Base-by-base conservation (phyloP, 2,797 vertebrate species). In the Syngnathus acus region DNA sequence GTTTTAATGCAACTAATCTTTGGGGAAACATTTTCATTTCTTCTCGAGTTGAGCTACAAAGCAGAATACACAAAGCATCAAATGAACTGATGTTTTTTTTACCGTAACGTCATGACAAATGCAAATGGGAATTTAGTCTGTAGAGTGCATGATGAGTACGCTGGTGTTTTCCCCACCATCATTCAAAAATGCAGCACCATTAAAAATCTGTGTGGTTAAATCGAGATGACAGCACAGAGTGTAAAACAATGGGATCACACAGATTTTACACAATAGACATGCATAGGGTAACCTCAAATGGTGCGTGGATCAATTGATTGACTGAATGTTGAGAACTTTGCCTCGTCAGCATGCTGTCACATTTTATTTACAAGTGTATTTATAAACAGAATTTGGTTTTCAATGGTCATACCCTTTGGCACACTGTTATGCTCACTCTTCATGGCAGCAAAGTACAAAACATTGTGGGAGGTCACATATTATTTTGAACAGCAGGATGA, bases 201-300 rank as follows among this genome's bases (percentile, higher is more conserved):
- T 58, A 17, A 58, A 58, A 17, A 38, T 76, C 9, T 62, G 39
- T 72, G 74, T 0, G 64, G 73, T 66, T 83, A 39, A 55, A 50
- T 45, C 9, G 63, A 68, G 66, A 79, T 75, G 72, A 78, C 59
- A 76, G 66, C 14, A 64, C 54, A 21, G 65, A 76, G 72, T 65
- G 69, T 68, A 64, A 73, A 75, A 82, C 76, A 78, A 77, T 72
- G 75, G 60, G 66, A 79, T 80, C 74, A 79, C 53, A 39, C 62
- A 74, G 72, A 82, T 79, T 75, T 68, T 80, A 70, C 47, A n/a
- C 67, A 73, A 65, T 9, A 66, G 66, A 67, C 79, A 81, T 77
- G 72, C 39, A 50, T 23, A 40, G 50, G 70, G 70, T 71, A 74
- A 82, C 74, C 73, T 78, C 80, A 78, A 72, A 68, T 50, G 69